Conservation (phyloP, 2,113 vertebrate species). For the Rousettus leschenaultii region DNA sequence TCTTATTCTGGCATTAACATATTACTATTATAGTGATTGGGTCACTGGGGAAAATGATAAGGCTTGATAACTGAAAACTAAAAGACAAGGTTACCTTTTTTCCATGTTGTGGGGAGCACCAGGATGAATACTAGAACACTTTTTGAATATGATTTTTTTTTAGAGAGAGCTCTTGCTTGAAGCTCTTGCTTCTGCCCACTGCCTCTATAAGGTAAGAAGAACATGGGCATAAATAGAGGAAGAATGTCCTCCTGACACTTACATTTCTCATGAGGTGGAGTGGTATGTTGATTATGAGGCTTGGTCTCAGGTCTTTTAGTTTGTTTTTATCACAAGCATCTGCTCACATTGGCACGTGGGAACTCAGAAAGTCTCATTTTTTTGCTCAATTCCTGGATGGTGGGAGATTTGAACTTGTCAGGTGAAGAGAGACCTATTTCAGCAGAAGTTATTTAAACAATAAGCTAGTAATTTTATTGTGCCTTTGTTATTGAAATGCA, state of each 20-base stretch:
- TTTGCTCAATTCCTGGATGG: background rate
- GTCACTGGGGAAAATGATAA: background rate
- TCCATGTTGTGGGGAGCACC: accelerated
- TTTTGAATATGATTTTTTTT: background rate
- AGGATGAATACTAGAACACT: background rate
- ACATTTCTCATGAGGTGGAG: background rate
- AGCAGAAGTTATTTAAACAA: background rate
- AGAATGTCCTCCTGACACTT: background rate
- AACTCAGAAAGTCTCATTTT: background rate
- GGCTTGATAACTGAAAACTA: background rate
- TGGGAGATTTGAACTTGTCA: background rate
- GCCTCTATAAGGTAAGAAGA: background rate
- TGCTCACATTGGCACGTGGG: background rate
- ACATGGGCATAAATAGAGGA: background rate
- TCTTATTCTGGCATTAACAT: background rate
- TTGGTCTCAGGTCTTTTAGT: background rate
- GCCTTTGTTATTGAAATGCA: background rate
- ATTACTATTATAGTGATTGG: background rate
- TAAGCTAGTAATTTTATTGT: background rate
- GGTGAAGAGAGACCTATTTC: background rate
- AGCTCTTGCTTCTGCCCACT: background rate
- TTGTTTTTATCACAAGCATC: background rate
- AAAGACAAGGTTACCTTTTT: background rate
- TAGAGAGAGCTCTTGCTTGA: background rate
- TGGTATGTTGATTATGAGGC: background rate